These are phyloP conservation scores for Octodon degus DNA, from an alignment of 2,113 vertebrate species.

Conservation along the genomic window DNA sequence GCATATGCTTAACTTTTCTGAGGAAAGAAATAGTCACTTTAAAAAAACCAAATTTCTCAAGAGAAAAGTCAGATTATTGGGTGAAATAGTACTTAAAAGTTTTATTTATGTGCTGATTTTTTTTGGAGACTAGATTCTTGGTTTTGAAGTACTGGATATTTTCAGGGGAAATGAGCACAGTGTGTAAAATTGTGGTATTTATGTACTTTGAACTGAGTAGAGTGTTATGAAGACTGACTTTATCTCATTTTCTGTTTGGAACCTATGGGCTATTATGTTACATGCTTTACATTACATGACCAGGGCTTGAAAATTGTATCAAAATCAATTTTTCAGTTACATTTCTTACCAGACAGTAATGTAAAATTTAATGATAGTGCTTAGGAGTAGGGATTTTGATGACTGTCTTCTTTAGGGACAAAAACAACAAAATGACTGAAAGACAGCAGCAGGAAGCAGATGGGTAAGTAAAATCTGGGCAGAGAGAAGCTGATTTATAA, in stretches of 20 bases:
- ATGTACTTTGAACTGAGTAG: not conserved
- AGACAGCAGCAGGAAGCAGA: not conserved
- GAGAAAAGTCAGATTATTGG: not conserved
- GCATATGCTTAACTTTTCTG: not conserved
- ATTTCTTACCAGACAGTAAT: constrained; percentile 3
- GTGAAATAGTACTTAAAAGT: not conserved
- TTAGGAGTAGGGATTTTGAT: not conserved
- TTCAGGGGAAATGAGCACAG: not conserved
- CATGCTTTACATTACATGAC: not conserved
- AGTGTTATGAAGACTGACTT: not conserved
- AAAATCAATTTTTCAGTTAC: constrained; percentile 40
- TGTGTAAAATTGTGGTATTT: not conserved
- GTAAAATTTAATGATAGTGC: not conserved
- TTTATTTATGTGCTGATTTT: not conserved
- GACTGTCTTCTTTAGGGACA: not conserved
- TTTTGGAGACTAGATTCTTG: constrained; percentile 8
- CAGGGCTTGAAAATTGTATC: not conserved
- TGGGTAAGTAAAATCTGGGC: not conserved
- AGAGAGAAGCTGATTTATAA: not conserved
- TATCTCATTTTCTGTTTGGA: constrained; percentile 3
- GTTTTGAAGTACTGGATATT: not conserved
- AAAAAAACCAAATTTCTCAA: constrained; percentile 3
- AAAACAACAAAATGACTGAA: not conserved
- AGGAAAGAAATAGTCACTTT: not conserved
- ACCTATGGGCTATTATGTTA: not conserved